Base-by-base conservation (phyloP, 2,888 invertebrate species). In the Parnassius glacialis region DNA sequence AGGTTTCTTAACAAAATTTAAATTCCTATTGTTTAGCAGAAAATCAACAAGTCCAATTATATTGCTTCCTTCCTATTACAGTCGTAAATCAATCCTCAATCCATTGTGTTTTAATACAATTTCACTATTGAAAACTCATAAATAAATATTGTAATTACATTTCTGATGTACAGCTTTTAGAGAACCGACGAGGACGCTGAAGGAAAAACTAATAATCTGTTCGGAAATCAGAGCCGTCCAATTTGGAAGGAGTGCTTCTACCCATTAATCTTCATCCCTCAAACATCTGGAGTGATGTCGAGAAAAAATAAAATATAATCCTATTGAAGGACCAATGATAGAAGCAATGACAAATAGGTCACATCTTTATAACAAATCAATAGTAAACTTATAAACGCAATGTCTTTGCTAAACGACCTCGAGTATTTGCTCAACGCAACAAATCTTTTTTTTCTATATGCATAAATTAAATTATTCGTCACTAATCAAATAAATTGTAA, bases 211-310 rank as follows among this genome's bases (percentile, higher is more conserved):
- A 84, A 85, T 85, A 84, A 83, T 79, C 77, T 78, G 71, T 79
- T 73, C 69, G 69, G 67, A 71, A 62, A 71, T 65, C 66, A 67
- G 66, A 66, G 67, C 57, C 67, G 64, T 72, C 81, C 84, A 86
- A 87, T 87, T 85, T 80, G 71, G 79, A 73, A 77, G 70, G 74
- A 84, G 84, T 84, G 82, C 73, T 75, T 64, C 64, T 64, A 63
- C 53, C 74, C 82, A 88, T 89, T 85, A 83, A 84, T 89, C 88
- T 84, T 79, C 74, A 69, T 77, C 76, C 78, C 71, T 73, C 80
- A 74, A 80, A 83, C 53, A 56, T 43, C 53, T 53, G 2, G 48
- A 48, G 48, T 13, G 53, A 62, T 62, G 53, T 50, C 2, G 43
- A 44, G 41, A 34, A 58, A 50, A 62, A 52, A 58, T 55, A 58